Evolutionary conservation across 2,888 invertebrate genomes (phyloP), one percentile per base, ranked within the genome.

Genomic region (Sarcophaga variegata): DNA sequence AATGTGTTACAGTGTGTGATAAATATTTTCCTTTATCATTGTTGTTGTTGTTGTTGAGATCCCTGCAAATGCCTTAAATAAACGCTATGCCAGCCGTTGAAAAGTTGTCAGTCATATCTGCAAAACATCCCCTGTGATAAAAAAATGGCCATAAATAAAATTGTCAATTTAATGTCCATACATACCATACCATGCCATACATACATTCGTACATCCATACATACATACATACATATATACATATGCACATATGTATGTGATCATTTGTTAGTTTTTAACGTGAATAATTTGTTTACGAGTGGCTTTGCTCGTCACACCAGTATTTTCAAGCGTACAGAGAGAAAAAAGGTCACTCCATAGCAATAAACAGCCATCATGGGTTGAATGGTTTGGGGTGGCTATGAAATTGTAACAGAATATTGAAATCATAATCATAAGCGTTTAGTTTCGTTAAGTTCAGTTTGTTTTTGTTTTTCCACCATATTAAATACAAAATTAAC

Each of bases 221-320:
- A 54, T 74, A 27, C 11, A 25, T 37, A 54, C 17, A n/a, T 66
- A 45, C 20, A n/a, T 69, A 49, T 54, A 27, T 64, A 22, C 2
- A 2, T 62, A 12, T 60, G 47, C 49, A 45, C 74, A 25, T 22
- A 37, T 62, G 60, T 66, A 20, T 72, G 63, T 71, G 79, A 87
- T 84, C 79, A 87, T 84, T 87, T 81, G 87, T 87, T 76, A 37
- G 81, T 60, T 79, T 79, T 12, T 67, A 25, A 76, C 78, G 69
- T 60, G 84, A 76, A 84, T 84, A 87, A 87, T 87, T 87, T 84
- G 87, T 87, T 84, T 87, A 87, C 82, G 81, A 84, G 79, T 72
- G 79, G 64, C 76, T 70, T 54, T 54, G 17, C 12, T 12, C 76
- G 47, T 76, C 70, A 76, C 45, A 22, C 17, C 45, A 54, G 45